Evolutionary conservation across 1,140 invertebrate species (phyloP).

Genomic region (Drosophila ironensis): DNA sequence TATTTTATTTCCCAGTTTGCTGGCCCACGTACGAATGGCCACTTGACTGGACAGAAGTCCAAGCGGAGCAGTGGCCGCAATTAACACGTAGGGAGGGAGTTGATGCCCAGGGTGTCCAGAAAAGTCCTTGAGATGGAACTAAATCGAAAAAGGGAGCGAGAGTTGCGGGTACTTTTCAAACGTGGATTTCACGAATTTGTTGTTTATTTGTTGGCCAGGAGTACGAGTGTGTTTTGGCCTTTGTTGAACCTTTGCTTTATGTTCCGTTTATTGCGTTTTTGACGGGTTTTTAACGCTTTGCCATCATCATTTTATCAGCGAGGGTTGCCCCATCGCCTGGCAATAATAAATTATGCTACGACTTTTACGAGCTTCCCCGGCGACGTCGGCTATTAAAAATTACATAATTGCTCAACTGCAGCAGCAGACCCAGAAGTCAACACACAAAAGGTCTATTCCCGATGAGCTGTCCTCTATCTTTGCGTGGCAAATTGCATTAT

Average conservation of each 20-base stretch:
- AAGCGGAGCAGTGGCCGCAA: slow-evolving; percentile 39
- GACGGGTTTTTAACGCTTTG: slow-evolving; percentile 53
- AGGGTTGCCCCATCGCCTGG: slow-evolving; percentile 41
- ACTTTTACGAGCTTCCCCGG: slow-evolving; percentile 55
- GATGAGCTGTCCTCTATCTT: slow-evolving; percentile 1
- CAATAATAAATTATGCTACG: slow-evolving; percentile 73
- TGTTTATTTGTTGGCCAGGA: too few relatives aligned
- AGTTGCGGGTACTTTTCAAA: too few relatives aligned
- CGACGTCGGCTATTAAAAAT: slow-evolving; percentile 67
- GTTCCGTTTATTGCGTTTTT: slow-evolving; percentile 47
- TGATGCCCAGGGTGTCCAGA: too few relatives aligned
- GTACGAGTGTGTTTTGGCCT: too few relatives aligned
- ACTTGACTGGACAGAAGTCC: slow-evolving; percentile 37
- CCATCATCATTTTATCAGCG: slow-evolving; percentile 38
- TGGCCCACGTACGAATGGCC: slow-evolving; percentile 25
- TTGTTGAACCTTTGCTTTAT: background rate
- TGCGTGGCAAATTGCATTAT: slow-evolving; percentile 72
- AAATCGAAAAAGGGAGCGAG: too few relatives aligned
- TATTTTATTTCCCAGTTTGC: slow-evolving; percentile 40
- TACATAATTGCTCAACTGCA: slow-evolving; percentile 74
- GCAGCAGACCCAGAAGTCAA: slow-evolving; percentile 39
- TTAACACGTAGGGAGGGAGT: slow-evolving; percentile 18
- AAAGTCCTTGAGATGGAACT: too few relatives aligned
- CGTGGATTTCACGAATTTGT: too few relatives aligned
- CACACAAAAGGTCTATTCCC: slow-evolving; percentile 39